phyloP scores from a whole-genome alignment of 2,888 invertebrate species.

The Philaethria dido region DNA sequence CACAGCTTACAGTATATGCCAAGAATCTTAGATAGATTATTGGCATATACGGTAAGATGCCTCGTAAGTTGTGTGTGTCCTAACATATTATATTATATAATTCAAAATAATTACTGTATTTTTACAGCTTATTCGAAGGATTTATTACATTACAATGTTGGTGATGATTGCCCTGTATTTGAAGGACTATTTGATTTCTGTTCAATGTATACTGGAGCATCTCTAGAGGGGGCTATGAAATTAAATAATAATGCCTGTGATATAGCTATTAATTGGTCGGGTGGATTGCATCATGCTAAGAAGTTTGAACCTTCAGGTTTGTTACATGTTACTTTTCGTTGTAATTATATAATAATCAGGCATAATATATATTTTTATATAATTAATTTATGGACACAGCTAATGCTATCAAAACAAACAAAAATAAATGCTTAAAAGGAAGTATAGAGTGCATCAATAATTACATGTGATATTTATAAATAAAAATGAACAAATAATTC shows the following conservation, averaged over 20 bases:
- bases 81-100: background rate
- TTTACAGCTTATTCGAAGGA: slow-evolving; percentile 92
- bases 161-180: slow-evolving; percentile 98
- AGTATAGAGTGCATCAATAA: too few species aligned
- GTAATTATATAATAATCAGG: background rate
- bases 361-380: background rate
- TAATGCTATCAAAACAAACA: too few species aligned
- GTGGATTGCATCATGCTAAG: slow-evolving; percentile 99
- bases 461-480: too few species aligned
- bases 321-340: background rate
- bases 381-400: too few species aligned
- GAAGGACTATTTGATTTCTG: slow-evolving; percentile 99
- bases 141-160: slow-evolving; percentile 97
- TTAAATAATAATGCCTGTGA: slow-evolving; percentile 97
- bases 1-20: too few species aligned
- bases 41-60: too few species aligned
- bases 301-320: slow-evolving; percentile 97
- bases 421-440: too few species aligned
- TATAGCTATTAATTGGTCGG: slow-evolving; percentile 99
- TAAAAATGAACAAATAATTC: too few species aligned
- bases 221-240: slow-evolving; percentile 97
- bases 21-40: too few species aligned
- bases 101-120: slow-evolving; percentile 43
- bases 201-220: slow-evolving; percentile 99
- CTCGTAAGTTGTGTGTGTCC: too few species aligned